Percentiles rank a stretch among this genome's conserved stretches.
Evolutionary conservation across 92 coral and sea anemone genomes (phyloP).

Genomic region (Porites evermanni): DNA sequence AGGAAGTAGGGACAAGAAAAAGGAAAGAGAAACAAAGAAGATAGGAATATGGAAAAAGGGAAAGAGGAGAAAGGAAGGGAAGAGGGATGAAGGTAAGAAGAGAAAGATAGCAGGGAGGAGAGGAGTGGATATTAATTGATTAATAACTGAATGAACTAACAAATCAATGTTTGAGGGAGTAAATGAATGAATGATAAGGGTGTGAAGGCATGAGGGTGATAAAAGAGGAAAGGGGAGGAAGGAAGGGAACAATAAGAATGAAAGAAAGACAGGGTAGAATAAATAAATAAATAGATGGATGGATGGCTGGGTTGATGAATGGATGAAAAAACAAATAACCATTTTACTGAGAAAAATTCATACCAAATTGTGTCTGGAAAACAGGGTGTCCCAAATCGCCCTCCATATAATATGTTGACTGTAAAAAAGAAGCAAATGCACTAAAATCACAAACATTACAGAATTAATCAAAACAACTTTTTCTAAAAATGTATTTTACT

Average conservation of each 20-base stretch:
- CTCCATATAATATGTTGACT: constrained; percentile 99
- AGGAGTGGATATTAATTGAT: too few relatives aligned
- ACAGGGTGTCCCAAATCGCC: constrained; percentile 98
- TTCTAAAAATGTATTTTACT: too few relatives aligned
- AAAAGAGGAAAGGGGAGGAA: too few relatives aligned
- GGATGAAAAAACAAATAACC: too few relatives aligned
- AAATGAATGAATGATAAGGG: not conserved
- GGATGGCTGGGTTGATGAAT: not conserved
- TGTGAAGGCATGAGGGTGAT: not conserved
- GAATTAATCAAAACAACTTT: too few relatives aligned
- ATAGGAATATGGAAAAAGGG: not conserved
- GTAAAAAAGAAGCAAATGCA: not conserved
- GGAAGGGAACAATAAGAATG: too few relatives aligned
- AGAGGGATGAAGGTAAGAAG: not conserved
- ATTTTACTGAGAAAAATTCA: not conserved
- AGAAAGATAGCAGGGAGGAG: not conserved
- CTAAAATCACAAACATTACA: too few relatives aligned
- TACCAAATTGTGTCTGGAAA: constrained; percentile 98
- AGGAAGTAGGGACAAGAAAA: not conserved
- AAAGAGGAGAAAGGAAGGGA: not conserved
- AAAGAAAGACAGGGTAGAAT: too few relatives aligned
- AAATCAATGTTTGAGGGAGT: too few relatives aligned
- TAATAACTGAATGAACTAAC: too few relatives aligned
- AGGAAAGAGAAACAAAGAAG: not conserved
- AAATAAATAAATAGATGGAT: too few relatives aligned